Percentiles rank a stretch among this genome's conserved stretches.
phyloP scores from a whole-genome alignment of 2,797 vertebrate species.

The Pantherophis alleghaniensis region DNA sequence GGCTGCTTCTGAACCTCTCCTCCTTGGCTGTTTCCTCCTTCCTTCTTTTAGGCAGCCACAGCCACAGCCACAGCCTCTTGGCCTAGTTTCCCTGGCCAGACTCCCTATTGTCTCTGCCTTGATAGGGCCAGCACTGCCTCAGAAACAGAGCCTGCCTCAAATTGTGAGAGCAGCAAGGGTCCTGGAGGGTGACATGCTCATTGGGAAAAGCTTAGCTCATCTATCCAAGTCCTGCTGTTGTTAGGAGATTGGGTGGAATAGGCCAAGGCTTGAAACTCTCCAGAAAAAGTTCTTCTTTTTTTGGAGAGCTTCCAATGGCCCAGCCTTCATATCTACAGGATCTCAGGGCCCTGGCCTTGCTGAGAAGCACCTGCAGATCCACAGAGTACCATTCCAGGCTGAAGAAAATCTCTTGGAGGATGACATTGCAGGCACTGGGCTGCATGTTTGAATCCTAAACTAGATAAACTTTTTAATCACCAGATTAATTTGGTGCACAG shows the following conservation, averaged over 20 bases:
- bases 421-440: background rate
- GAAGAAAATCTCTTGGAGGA: background rate
- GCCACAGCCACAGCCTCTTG: background rate
- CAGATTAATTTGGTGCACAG: background rate
- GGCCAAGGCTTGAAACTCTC: background rate
- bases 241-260: background rate
- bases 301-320: background rate
- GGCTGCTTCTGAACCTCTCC: background rate
- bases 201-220: background rate
- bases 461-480: background rate
- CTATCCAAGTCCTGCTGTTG: background rate
- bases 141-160: background rate
- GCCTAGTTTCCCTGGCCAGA: background rate
- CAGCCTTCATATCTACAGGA: background rate
- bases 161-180: background rate
- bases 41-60: background rate
- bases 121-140: background rate
- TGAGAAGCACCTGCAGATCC: background rate
- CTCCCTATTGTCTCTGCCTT: background rate
- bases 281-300: background rate
- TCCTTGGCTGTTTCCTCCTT: background rate
- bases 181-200: background rate
- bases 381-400: background rate
- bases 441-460: background rate
- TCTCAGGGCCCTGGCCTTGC: background rate